phyloP scores from a whole-genome alignment of 1,140 invertebrate species.

The Caenorhabditis briggsae region DNA sequence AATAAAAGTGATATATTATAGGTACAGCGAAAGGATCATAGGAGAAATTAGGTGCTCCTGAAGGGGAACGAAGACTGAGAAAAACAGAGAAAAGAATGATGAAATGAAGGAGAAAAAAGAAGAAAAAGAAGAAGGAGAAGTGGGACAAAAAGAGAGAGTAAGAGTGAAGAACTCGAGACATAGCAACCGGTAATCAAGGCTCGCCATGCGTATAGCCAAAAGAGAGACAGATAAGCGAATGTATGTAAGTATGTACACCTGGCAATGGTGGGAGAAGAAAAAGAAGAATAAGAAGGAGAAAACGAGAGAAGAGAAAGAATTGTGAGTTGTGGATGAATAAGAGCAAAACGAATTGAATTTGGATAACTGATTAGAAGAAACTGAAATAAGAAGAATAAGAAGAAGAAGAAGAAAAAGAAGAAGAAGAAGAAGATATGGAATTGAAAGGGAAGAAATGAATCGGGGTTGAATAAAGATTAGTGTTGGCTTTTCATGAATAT shows the following conservation, averaged over 20 bases:
- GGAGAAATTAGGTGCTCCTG: conserved; percentile 22
- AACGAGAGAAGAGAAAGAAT: neutral
- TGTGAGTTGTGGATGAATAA: conserved; percentile 4
- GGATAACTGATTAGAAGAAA: conserved; percentile 36
- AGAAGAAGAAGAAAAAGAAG: conserved; percentile 6
- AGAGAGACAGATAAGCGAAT: conserved; percentile 46
- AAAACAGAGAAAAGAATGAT: conserved; percentile 14
- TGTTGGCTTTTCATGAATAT: conserved; percentile 26
- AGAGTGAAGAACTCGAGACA: conserved; percentile 27
- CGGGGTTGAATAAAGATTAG: conserved; percentile 36
- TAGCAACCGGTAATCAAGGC: conserved; percentile 50
- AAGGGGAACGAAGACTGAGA: neutral
- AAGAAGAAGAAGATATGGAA: conserved; percentile 19
- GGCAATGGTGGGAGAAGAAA: neutral
- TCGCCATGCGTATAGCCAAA: conserved; percentile 44
- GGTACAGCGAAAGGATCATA: neutral
- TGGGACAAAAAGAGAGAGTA: neutral
- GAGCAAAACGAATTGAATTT: conserved; percentile 53
- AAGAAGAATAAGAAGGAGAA: neutral
- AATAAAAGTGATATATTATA: neutral
- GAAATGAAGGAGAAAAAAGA: neutral
- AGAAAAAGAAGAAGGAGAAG: neutral
- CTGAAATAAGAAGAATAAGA: neutral
- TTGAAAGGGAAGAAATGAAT: neutral
- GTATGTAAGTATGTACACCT: conserved; percentile 46